Base-by-base conservation (phyloP, 2,797 vertebrate genomes). In the Pristis pectinata region DNA sequence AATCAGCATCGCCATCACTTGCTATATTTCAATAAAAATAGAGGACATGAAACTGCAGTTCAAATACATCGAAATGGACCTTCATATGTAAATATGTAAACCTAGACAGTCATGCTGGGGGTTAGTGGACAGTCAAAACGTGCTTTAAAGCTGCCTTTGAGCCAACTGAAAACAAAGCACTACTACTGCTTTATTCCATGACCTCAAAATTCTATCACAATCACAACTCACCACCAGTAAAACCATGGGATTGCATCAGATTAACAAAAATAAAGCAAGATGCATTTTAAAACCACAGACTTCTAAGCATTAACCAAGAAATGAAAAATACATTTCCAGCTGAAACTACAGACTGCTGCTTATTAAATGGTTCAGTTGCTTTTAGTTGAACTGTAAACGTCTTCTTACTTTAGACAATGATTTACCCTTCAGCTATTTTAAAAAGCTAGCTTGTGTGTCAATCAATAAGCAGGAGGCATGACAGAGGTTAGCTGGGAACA, bases 381-480 rank as follows among this genome's bases (percentile, higher is more conserved):
- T 61, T 59, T 1, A 64, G 87, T 41, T 67, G 87, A 91, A 91
- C 34, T 91, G 59, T 22, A 41, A 87, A 67, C 0, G 15, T 19
- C 56, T 61, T 89, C 15, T 91, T 37, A 27, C n/a, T 91, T 67
- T 41, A 41, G 61, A 80, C 37, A 64, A 15, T 19, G 8, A 91
- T 67, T 89, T 91, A 41, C 19, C 87, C 59, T 91, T 91, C 59
- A 67, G 64, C 87, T 61, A 67, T 91, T 37, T 91, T 67, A 64
- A 91, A 91, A 37, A 91, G n/a, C 59, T 24, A 17, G 56, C 59
- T 61, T 91, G 59, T 17, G 59, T 37, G 87, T 24, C 59, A 9
- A 67, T 91, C 87, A 91, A 41, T 41, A 67, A 67, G 59, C 59
- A 37, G 87, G n/a, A 64, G 4, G 59, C 19, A 3, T 91, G n/a